Base-by-base conservation (phyloP, 2,888 invertebrate genomes). In the Melanophora roralis region DNA sequence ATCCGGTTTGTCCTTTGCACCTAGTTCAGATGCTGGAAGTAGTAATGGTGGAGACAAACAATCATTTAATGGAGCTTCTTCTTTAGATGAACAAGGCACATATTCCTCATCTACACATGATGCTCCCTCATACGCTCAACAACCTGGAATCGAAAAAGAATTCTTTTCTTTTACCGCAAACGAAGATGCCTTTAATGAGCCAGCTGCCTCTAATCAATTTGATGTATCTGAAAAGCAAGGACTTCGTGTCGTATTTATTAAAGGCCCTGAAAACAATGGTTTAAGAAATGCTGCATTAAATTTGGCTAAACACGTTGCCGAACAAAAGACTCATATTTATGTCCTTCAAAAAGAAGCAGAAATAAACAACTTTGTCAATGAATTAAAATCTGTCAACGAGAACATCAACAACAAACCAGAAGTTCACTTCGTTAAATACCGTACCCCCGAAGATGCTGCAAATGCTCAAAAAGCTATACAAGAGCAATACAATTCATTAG, bases 351-450 rank as follows among this genome's bases (percentile, higher is more conserved):
- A 89, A 75, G 86, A 89, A 83, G 83, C 88, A 1, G 88, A 88
- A 43, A 84, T 86, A 2, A 82, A 85, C 21, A 85, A 86, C 77
- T 81, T 88, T 71, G 85, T 85, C 81, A 84, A 81, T 81, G 87
- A 86, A 74, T 78, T 86, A 71, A 88, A 87, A 75, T 77, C 84
- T 71, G 74, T 86, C 74, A 84, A 84, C 62, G 82, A 82, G 82
- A 84, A 85, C 78, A 84, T 74, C 82, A 85, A 83, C 78, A 84
- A 85, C 69, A 86, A 86, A 68, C 88, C 88, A 57, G 88, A 88
- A 75, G 87, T 88, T 1, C 86, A 86, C 68, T 88, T 88, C 60
- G 86, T 89, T 64, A 89, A 89, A 76, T 89, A 89, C 72, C 87
- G 86, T 51, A 88, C 87, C 0, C 83, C 84, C 0, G 85, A 86